These are phyloP conservation scores for Archaeoteleia sp. DNA, from an alignment of 2,888 invertebrate species.

Conservation along the genomic window DNA sequence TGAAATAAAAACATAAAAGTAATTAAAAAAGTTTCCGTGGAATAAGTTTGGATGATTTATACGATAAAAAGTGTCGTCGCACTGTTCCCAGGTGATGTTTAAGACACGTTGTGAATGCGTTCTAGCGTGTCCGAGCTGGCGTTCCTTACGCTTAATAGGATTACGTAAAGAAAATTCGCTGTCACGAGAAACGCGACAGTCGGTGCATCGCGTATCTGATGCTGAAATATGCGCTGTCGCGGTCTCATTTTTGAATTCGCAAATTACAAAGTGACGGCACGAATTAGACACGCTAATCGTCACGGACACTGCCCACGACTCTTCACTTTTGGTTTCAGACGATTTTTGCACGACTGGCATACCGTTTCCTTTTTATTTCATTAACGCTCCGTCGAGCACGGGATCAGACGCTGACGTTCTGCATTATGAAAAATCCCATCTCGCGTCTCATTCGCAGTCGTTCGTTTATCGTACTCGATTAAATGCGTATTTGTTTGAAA, in stretches of 20 bases:
- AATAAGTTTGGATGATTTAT: too few relatives aligned
- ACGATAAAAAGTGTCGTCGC: too few relatives aligned
- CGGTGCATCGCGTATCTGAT: conserved; percentile 49
- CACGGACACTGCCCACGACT: conserved; percentile 33
- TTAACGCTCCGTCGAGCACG: conserved; percentile 7
- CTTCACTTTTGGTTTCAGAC: conserved; percentile 30
- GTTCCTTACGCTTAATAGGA: conserved; percentile 47
- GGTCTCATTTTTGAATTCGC: conserved; percentile 30
- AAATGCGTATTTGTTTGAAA: too few relatives aligned
- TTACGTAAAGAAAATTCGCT: conserved; percentile 48
- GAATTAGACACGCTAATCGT: conserved; percentile 38
- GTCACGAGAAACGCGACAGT: conserved; percentile 44
- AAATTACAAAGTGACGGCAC: conserved; percentile 34
- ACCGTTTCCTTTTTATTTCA: too few relatives aligned
- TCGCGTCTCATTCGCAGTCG: too few relatives aligned
- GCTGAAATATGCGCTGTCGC: conserved; percentile 50
- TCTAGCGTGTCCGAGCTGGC: conserved; percentile 42
- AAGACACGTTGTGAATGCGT: conserved; percentile 30
- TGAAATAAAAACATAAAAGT: too few relatives aligned
- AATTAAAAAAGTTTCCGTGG: too few relatives aligned
- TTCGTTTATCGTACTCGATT: too few relatives aligned
- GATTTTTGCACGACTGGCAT: too few relatives aligned
- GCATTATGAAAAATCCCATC: neutral
- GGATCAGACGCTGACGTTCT: neutral
- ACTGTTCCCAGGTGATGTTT: neutral